Conservation (phyloP, 2,797 vertebrate genomes). For the Myotis planiceps region DNA sequence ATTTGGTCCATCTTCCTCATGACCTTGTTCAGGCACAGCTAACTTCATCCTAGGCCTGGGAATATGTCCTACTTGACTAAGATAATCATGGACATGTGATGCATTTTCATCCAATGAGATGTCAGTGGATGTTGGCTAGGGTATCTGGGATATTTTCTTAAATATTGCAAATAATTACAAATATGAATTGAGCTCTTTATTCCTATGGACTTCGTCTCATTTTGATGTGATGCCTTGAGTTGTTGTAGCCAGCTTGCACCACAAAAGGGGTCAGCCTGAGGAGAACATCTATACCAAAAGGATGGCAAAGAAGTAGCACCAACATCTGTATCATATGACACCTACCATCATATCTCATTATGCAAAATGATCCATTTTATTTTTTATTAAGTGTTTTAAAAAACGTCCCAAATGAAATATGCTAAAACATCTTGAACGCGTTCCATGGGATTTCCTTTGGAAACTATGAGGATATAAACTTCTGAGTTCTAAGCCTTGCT, state of each 20-base stretch:
- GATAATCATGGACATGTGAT: neutral
- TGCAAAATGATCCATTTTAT: neutral
- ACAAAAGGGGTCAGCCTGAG: neutral
- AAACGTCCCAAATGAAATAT: neutral
- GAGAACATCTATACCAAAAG: neutral
- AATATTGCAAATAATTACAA: constrained; percentile 17
- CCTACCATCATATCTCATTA: neutral
- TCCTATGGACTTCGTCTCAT: neutral
- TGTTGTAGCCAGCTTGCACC: neutral
- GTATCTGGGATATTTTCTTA: neutral
- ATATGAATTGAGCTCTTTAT: neutral
- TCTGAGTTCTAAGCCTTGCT: neutral
- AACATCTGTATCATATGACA: neutral
- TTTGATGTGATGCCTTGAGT: neutral
- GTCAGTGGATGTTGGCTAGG: neutral
- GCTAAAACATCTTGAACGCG: neutral
- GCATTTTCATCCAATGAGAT: neutral
- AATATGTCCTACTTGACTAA: neutral
- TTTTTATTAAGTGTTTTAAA: neutral
- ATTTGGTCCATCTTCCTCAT: neutral
- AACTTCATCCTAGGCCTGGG: neutral
- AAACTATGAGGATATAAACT: neutral
- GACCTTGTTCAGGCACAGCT: neutral
- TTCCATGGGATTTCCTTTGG: neutral
- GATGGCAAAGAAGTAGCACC: neutral